Evolutionary conservation across 2,113 vertebrate species (phyloP), one percentile per base, ranked within the genome.

Genomic region (Nestor notabilis): DNA sequence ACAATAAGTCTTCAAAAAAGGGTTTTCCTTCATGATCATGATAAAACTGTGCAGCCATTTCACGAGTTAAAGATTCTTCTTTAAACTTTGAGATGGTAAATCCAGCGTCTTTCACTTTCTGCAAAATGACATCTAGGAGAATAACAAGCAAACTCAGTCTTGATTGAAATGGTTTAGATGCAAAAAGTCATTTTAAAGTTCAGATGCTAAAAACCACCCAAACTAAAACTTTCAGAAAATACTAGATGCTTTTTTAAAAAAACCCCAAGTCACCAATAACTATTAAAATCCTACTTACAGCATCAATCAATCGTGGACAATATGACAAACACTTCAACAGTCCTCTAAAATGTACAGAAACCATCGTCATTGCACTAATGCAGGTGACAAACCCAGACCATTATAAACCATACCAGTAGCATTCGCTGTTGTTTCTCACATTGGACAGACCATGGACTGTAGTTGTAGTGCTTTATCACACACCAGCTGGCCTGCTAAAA

Each of bases 1-100:
- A 95, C 95, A 99, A 96, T 88, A 99, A 52, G 28, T 99, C 74
- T 17, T 91, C 96, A 94, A 98, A 99, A 97, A 98, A 99, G 49
- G 98, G 97, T 93, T 99, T 98, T 76, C 98, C 99, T 82, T 96
- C 58, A 19, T 99, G 99, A 53, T 98, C 95, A 74, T 97, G 97
- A 97, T 99, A 99, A 97, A 99, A 98, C 94, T 98, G 97, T 88
- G 97, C 87, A 29, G 98, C 98, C 96, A 98, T 97, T 78, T 99
- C 98, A 76, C 25, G 97, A 31, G 97, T 98, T 70, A 99, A 97
- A 70, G 97, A 16, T 52, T 78, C 87, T 96, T 99, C 99, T 93
- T 98, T 98, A 92, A 98, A 53, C 74, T 93, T 97, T 19, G 96
- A 95, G 66, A 99, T 97, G n/a, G 79, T 95, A 96, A 99, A 99